phyloP scores from a whole-genome alignment of 1,140 invertebrate species.

The Latrodectus geometricus region DNA sequence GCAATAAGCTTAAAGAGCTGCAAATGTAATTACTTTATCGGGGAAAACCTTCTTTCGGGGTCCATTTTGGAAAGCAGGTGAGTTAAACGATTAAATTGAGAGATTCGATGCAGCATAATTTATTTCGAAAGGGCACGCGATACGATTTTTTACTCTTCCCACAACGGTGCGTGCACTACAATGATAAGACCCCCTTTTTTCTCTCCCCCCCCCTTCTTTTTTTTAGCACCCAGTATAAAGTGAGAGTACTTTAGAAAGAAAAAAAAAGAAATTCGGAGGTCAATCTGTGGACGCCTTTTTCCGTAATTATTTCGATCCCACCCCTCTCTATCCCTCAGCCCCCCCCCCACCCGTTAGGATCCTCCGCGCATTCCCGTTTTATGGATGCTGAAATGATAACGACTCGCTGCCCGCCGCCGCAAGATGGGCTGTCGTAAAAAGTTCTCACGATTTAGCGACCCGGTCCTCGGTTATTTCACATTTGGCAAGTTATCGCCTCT shows the following conservation, averaged over 20 bases:
- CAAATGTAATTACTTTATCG: too few species aligned
- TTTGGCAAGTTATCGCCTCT: constrained; percentile 5
- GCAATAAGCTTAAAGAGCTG: too few species aligned
- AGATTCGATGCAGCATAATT: too few species aligned
- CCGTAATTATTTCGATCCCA: constrained; percentile 28
- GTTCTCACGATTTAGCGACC: constrained; percentile 25
- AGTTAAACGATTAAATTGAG: too few species aligned
- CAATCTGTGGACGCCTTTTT: constrained; percentile 32
- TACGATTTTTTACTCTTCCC: too few species aligned
- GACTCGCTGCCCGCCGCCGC: constrained; percentile 15
- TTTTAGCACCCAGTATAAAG: too few species aligned
- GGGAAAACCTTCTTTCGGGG: too few species aligned
- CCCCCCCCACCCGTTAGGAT: background rate
- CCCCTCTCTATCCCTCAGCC: background rate
- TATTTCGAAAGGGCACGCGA: too few species aligned
- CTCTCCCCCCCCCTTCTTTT: too few species aligned
- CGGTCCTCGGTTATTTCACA: background rate
- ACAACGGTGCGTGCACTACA: too few species aligned
- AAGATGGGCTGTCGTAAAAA: constrained; percentile 20
- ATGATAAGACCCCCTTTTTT: too few species aligned
- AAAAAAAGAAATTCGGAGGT: constrained; percentile 18
- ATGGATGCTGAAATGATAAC: constrained; percentile 48
- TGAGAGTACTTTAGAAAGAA: background rate
- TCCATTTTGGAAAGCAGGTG: too few species aligned
- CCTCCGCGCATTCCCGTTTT: constrained; percentile 2